Base-by-base conservation (phyloP, 1,140 invertebrate genomes). In the Solen grandis region DNA sequence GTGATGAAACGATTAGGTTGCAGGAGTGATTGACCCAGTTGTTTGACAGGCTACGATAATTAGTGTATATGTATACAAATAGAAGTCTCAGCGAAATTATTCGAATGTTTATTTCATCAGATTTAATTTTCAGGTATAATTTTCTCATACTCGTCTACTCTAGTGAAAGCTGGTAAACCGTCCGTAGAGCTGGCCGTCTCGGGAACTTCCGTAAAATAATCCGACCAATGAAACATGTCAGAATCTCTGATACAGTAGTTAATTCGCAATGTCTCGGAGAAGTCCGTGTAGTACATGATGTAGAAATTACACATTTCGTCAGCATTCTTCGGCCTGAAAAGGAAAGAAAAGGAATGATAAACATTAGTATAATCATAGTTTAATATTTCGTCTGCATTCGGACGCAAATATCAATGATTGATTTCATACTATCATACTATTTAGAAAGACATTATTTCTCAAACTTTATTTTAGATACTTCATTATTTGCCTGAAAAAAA, bases 271-370 rank as follows among this genome's bases (percentile, higher is more conserved):
- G 25, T 38, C 19, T 29, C 77, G 33, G 31, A 13, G 10, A 72
- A 62, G 13, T 52, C 57, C 25, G 77, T 80, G 77, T 80, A 80
- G 41, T 72, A 80, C 33, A 72, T 41, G 25, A 80, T 59, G 66
- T 80, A 80, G 60, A 80, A 80, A 33, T 80, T 80, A 55, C 77
- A 80, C 77, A 80, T 80, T 46, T 80, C 77, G 35, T 80, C 77
- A 4, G 25, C n/a, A 25, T 80, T 31, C 14, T 19, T 5, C 14
- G 77, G 68, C 31, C 77, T 80, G 60, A n/a, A 63, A 29, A 33
- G 19, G 38, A 41, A 68, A 22, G 10, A 38, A 33, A 13, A 13
- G 19, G 8, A 50, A 50, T 13, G 19, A 50, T 13, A 8, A 50
- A 19, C 19, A 50, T 19, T 50, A 50, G 8, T 8, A 50, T 13